Base-by-base conservation (phyloP, 2,888 invertebrate species). In the Nymphalis c-album region DNA sequence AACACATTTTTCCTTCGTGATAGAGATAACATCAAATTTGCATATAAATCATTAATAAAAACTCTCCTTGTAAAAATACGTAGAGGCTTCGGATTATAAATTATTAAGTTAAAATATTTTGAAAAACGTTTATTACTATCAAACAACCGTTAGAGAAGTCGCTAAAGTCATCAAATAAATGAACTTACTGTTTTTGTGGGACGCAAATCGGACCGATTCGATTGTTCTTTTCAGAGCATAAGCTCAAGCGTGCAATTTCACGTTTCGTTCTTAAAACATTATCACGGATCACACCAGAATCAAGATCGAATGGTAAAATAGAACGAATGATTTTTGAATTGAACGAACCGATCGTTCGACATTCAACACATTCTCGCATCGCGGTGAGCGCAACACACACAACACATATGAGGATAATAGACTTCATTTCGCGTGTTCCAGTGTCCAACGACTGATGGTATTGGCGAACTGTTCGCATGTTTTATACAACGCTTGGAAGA, bases 391-490 rank as follows among this genome's bases (percentile, higher is more conserved):
- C 57, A 3, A 64, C 20, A 50, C 64, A 35, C 26, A 59, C 40
- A 40, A 47, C 18, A 26, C 17, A 57, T 17, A 61, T 6, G 55
- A 62, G 61, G 46, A 68, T 50, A 51, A 61, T 13, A 18, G 68
- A 47, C 64, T 18, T 61, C 68, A 68, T 68, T 51, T 45, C 40
- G 58, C 46, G 51, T 16, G 35, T 53, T 48, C 50, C 20, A 22
- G 26, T 46, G 31, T 55, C 26, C 22, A 48, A 20, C 57, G 57
- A 68, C 64, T 68, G 68, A 18, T 58, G 64, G 45, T 20, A 16
- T 51, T n/a, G 31, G n/a, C 16, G 40, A 31, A 50, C 13, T 46
- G 57, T 51, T n/a, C 40, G 26, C 45, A 55, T 57, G 16, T 68
- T 64, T 55, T 68, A 68, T 68, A 58, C 50, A 10, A 48, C n/a